Base-by-base conservation (phyloP, 1,140 invertebrate genomes). In the Drosophila aff. region DNA sequence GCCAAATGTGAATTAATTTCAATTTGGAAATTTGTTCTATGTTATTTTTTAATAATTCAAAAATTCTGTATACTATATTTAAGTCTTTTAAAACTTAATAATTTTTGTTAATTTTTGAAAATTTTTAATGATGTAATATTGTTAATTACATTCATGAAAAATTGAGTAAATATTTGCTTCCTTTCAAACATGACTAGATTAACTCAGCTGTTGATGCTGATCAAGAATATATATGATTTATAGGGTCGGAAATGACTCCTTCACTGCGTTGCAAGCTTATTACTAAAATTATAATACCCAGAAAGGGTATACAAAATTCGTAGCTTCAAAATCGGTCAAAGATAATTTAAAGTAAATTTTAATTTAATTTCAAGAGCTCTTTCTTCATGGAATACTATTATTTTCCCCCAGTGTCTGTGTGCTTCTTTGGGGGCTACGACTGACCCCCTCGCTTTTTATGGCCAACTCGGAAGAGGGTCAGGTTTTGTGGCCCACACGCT, bases 401-500 rank as follows among this genome's bases (percentile, higher is more conserved):
- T 31, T 71, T 71, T 71, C 11, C n/a, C n/a, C 16, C 40, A 47
- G 67, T 68, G 67, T 18, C 33, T 68, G 67, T 18, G 23, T 31
- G 26, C 10, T 11, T 44, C 2, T 18, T 33, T 55, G 31, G 13
- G 21, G 26, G 15, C 50, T 10, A 1, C 4, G 10, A 46, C n/a
- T 40, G 47, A 55, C 63, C 63, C 40, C 31, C 49, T 23, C 63
- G 68, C 49, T 40, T 38, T 57, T 68, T 68, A 71, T 68, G 67
- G 49, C 33, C 67, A 71, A 16, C 57, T 71, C 67, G 67, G 40
- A 71, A 71, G 67, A 55, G 67, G 67, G 67, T 69, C 67, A 71
- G 67, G 67, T 68, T 71, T 71, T 57, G 40, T 58, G 49, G 49
- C 49, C 49, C 33, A 67, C 47, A 40, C 63, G 40, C 26, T 15